Base-by-base conservation (phyloP, 2,888 invertebrate genomes). In the Coelinius sp. region DNA sequence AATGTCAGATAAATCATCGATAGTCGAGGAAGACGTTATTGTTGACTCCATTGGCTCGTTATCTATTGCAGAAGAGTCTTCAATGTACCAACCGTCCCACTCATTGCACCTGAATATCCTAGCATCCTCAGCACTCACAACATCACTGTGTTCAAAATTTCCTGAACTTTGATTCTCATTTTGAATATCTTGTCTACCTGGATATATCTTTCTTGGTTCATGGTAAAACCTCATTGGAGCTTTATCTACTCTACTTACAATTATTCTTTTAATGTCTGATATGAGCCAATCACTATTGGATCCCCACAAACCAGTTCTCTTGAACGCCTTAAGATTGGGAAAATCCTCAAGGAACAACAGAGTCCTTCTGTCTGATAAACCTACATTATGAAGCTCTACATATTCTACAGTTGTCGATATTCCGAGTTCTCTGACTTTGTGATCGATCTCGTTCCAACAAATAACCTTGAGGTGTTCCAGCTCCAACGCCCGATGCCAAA, bases 41-140 rank as follows among this genome's bases (percentile, higher is more conserved):
- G 10, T n/a, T 0, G 7, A 2, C 14, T 14, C n/a, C n/a, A 6
- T 10, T 53, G 59, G 12, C 6, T n/a, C 0, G 2, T 59, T n/a
- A 14, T 17, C 17, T 0, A 59, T n/a, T 14, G 59, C 1, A 17
- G 31, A 10, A 6, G 31, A 10, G 10, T 59, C 31, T 8, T 59
- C 31, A 17, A 59, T 59, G 35, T 59, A 59, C 59, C 59, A 59
- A 14, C 59, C 59, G 1, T 20, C 35, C 59, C 59, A 59, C 31
- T 35, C 59, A 5, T 59, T 31, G 31, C 59, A 59, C 17, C 59
- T 31, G 10, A 59, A 20, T 20, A 59, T 17, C 12, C n/a, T 59
- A 5, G 35, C 59, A 31, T 59, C 59, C 1, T 59, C 59, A 10
- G 17, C 20, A 10, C 20, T 31, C 10, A 59, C 31, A 20, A 59